A percentile compares a stretch with the other conserved stretches of the same genome.
phyloP scores from a whole-genome alignment of 2,888 invertebrate genomes.

The Dicranocentrus wangi region DNA sequence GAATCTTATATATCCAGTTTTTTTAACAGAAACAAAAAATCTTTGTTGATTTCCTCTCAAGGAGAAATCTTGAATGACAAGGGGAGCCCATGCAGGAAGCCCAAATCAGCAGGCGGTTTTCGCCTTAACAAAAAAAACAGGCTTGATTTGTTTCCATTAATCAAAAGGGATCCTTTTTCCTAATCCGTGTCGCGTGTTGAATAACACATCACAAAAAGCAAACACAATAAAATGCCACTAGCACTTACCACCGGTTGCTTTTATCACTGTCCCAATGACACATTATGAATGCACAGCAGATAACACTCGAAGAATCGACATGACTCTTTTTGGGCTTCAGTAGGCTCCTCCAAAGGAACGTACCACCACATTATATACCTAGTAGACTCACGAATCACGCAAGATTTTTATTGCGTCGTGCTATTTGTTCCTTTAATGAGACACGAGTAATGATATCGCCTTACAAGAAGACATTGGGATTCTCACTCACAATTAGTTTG shows the following conservation, averaged over 20 bases:
- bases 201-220: slow-evolving; percentile 25
- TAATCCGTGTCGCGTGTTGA: slow-evolving; percentile 42
- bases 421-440: no score
- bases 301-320: no score
- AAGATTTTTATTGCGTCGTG: no score
- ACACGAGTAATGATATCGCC: no score
- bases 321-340: no score
- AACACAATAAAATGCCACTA: background rate
- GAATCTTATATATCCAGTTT: background rate
- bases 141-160: slow-evolving; percentile 49
- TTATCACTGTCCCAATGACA: slow-evolving; percentile 1
- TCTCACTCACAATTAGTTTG: no score
- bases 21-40: background rate
- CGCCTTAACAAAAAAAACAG: background rate
- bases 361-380: no score
- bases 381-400: no score
- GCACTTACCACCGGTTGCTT: slow-evolving; percentile 14
- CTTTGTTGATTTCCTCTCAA: no score
- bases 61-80: slow-evolving; percentile 9
- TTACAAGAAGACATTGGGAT: no score
- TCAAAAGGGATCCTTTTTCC: slow-evolving; percentile 8
- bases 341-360: no score
- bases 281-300: background rate
- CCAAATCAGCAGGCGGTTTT: slow-evolving; percentile 1
- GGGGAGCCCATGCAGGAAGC: background rate